Percentiles rank a stretch among this genome's conserved stretches.
Conservation (phyloP, 2,113 vertebrate genomes). For the Phrynosoma blainvillii region DNA sequence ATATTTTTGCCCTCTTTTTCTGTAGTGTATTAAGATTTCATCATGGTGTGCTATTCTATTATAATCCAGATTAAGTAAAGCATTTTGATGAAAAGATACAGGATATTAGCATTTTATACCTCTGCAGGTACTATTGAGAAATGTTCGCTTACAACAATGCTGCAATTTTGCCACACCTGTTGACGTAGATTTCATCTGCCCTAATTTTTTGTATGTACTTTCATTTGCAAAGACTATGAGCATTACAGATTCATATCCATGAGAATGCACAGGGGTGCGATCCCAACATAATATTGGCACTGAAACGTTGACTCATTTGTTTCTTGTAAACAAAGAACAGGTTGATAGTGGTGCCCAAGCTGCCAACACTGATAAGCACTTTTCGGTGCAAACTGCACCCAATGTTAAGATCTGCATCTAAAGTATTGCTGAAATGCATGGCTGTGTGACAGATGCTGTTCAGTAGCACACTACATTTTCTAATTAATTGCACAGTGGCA, state of each 20-base stretch:
- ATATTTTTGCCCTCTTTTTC: background rate
- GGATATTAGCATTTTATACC: constrained; percentile 5
- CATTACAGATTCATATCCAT: constrained; percentile 27
- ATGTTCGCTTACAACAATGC: background rate
- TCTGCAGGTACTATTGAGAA: constrained; percentile 30
- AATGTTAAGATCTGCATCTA: background rate
- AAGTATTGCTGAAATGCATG: background rate
- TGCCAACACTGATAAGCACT: background rate
- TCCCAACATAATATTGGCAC: background rate
- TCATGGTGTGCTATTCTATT: constrained; percentile 12
- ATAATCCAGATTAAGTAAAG: constrained; percentile 30
- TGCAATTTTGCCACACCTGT: constrained; percentile 33
- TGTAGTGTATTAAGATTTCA: constrained; percentile 8
- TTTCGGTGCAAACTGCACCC: background rate
- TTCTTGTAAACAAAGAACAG: background rate
- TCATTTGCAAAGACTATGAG: background rate
- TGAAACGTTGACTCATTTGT: background rate
- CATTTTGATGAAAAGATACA: background rate
- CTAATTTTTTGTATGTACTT: constrained; percentile 35
- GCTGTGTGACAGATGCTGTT: background rate
- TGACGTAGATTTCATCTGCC: constrained; percentile 24
- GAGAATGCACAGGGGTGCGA: constrained; percentile 18
- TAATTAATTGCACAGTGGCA: background rate
- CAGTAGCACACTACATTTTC: background rate
- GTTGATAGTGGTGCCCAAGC: background rate